Evolutionary conservation across 2,797 vertebrate species (phyloP), one percentile per base, ranked within the genome.

Genomic region (Loriculus beryllinus): DNA sequence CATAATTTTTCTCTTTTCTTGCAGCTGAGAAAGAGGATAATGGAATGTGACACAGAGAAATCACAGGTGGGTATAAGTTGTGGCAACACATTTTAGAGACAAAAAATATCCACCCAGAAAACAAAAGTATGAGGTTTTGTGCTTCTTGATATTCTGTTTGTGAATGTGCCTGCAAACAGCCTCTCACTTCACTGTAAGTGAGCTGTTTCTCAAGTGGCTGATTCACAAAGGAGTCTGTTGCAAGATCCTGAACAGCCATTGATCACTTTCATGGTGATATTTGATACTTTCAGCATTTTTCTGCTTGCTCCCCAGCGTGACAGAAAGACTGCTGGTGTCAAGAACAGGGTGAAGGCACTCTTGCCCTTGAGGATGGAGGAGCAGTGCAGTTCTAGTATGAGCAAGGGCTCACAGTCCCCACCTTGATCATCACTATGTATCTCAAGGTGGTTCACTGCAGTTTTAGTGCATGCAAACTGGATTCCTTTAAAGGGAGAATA

Each of bases 1-100:
- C 63, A 59, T 90, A 43, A 51, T 78, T 90, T 90, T 77, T 85
- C 42, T 90, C 37, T 52, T 81, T 88, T 78, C 70, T 82, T 25
- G 26, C 56, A 77, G 70, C 81, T 82, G 63, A 81, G 77, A 59
- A 52, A 37, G 47, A 48, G 14, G 22, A 28, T 43, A 56, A 81
- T 79, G 47, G 69, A 81, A 72, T 81, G 47, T 0, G 3, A 59
- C 42, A 25, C 26, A 69, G 80, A 78, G 82, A 93, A 86, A 76
- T 92, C 87, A 39, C 69, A 70, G 49, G 91, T 63, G 47, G 22
- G 33, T 33, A 45, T 39, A 82, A 84, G 40, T n/a, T 87, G 68
- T 87, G 56, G 48, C 43, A 90, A 84, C 37, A 69, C 47, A 28
- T 84, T 83, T 65, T 31, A 22, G 49, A 83, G 23, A 17, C 78